Evolutionary conservation across 2,113 vertebrate species (phyloP).

Genomic region (Smithornis capensis): DNA sequence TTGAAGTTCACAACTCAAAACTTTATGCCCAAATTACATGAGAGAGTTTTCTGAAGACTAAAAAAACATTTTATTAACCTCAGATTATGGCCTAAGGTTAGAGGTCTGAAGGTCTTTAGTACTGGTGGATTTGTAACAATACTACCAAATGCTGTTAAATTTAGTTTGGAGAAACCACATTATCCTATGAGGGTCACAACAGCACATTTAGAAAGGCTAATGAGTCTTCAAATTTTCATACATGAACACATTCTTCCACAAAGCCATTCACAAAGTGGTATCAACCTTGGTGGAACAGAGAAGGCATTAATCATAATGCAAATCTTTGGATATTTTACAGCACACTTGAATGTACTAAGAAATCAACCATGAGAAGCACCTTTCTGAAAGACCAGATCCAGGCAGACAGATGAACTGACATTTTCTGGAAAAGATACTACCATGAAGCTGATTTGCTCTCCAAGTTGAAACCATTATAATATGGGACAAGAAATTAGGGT

Average conservation of each 20-base stretch:
- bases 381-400: neutral
- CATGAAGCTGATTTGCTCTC: neutral
- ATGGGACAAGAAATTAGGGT: neutral
- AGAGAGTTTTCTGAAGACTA: neutral
- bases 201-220: neutral
- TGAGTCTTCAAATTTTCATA: neutral
- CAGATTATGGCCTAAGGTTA: neutral
- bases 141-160: neutral
- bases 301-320: neutral
- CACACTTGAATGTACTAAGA: neutral
- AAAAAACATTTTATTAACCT: neutral
- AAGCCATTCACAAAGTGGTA: neutral
- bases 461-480: neutral
- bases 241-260: neutral
- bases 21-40: neutral
- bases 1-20: neutral
- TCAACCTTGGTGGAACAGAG: neutral
- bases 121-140: neutral
- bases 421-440: neutral
- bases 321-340: neutral
- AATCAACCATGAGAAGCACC: neutral
- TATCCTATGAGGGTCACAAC: neutral
- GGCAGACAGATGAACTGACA: neutral
- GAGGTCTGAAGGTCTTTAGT: neutral
- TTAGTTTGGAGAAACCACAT: neutral